Evolutionary conservation across 2,797 vertebrate species (phyloP), one percentile per base, ranked within the genome.

Genomic region (Podargus strigoides): DNA sequence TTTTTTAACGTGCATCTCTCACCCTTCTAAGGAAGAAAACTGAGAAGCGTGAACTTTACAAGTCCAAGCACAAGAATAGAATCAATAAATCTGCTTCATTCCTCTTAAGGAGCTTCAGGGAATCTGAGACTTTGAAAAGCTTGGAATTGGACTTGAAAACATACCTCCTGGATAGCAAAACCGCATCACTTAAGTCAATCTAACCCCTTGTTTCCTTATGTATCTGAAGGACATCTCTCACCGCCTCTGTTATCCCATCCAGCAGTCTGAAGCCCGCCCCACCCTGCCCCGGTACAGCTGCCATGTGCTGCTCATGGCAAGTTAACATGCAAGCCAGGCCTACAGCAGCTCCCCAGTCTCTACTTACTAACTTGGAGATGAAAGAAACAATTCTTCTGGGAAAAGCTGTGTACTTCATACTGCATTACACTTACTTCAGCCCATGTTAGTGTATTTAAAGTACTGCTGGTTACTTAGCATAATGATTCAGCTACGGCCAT

Each of bases 391-490:
- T 87, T 84, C 73, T 87, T 53, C 72, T 56, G 46, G 77, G 68
- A 66, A 85, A 90, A 85, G 28, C 76, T 44, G 77, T 62, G 63
- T 52, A 44, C 69, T 87, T 49, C 83, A 49, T 56, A 55, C 69
- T 24, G 42, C 42, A 62, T 76, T 62, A 87, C 11, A 8, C 72
- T 84, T 39, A 36, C 55, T 77, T 67, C 75, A 70, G 63, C 64
- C 86, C 26, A 3, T 13, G 58, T 36, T 58, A 37, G 69, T 76
- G 52, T 89, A 68, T 87, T 96, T 96, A 94, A 97, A 94, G 89
- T 62, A 66, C 83, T 94, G 87, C 59, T 60, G 39, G 64, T 93
- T 97, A 94, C 89, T 97, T 96, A 93, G 94, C 91, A 62, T 73
- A 97, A 95, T 27, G 18, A 96, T 91, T 95, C 92, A 87, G 47